Evolutionary conservation across 2,888 invertebrate genomes (phyloP), one percentile per base, ranked within the genome.

Genomic region (Torymus tubicola): DNA sequence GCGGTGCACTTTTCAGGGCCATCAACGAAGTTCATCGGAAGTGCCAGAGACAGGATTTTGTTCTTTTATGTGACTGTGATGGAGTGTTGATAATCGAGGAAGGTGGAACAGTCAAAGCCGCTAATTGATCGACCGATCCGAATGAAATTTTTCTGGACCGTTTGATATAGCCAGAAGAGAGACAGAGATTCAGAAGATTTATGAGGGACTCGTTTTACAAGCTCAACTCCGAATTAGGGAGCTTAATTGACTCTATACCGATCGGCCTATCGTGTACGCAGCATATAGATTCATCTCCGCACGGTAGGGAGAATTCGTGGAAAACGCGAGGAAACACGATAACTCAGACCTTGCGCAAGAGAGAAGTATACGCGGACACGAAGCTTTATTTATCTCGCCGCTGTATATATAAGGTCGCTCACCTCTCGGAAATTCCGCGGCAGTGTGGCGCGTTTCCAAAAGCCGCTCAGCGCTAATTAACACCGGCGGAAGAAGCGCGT

Each of bases 291-390:
- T 14, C 14, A 58, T 21, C 18, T 13, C 21, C 24, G 13, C 2
- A 18, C 12, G 55, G n/a, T n/a, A 18, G 18, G 42, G 16, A 50
- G 74, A 58, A 60, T 65, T 58, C 74, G 67, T 60, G 58, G 65
- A 67, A 67, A 75, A 63, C 72, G 52, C 72, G 52, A 67, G 74
- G 52, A 60, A 67, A 67, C 52, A 65, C 58, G 67, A 65, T 60
- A 67, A 60, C 50, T 52, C 50, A 2, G 13, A 21, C 64, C 64
- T 50, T 50, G 13, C 61, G 12, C 24, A 42, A 42, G 42, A 42
- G 42, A 42, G 42, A 42, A 1, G 5, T 5, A 5, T 5, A 5
- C 5, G 42, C 42, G 42, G 1, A 3, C 50, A 8, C 10, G 42
- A 8, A 2, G 71, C 61, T 52, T 71, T 61, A 71, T 71, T 71